Evolutionary conservation across 2,797 vertebrate species (phyloP).

Genomic region (Enteromius mattozi): DNA sequence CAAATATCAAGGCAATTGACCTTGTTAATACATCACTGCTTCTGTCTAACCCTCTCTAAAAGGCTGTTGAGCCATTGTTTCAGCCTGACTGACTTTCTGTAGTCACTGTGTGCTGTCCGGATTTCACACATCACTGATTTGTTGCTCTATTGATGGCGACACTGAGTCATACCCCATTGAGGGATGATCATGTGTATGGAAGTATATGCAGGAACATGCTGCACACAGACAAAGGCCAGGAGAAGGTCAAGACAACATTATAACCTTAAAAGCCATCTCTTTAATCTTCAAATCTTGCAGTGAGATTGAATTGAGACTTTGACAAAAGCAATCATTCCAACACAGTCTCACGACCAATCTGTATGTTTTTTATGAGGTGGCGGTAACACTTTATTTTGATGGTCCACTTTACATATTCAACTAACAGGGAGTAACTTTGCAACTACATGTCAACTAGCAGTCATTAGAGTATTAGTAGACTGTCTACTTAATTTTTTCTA

Average conservation of each 20-base stretch:
- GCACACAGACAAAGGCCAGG: constrained; percentile 19
- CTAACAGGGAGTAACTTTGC: too few species aligned
- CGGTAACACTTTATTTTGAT: too few species aligned
- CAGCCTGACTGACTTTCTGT: constrained; percentile 42
- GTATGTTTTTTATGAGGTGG: too few species aligned
- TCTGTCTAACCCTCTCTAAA: constrained; percentile 44
- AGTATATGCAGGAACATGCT: constrained; percentile 8
- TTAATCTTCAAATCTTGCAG: neutral
- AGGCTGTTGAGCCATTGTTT: constrained; percentile 41
- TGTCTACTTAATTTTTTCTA: too few species aligned
- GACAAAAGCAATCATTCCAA: neutral
- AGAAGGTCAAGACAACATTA: constrained; percentile 62
- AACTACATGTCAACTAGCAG: too few species aligned
- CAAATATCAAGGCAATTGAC: constrained; percentile 46
- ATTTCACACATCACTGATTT: constrained; percentile 50
- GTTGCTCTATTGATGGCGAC: constrained; percentile 38
- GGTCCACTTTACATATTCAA: too few species aligned
- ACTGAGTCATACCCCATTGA: constrained; percentile 38
- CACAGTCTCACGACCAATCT: too few species aligned
- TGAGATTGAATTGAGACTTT: constrained; percentile 8
- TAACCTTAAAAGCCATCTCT: neutral
- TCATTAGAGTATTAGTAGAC: too few species aligned
- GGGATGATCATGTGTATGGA: constrained; percentile 15
- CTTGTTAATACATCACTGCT: constrained; percentile 51
- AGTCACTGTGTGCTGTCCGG: constrained; percentile 45